These are phyloP conservation scores for Vimba vimba DNA, from an alignment of 2,113 vertebrate genomes.

Conservation along the genomic window DNA sequence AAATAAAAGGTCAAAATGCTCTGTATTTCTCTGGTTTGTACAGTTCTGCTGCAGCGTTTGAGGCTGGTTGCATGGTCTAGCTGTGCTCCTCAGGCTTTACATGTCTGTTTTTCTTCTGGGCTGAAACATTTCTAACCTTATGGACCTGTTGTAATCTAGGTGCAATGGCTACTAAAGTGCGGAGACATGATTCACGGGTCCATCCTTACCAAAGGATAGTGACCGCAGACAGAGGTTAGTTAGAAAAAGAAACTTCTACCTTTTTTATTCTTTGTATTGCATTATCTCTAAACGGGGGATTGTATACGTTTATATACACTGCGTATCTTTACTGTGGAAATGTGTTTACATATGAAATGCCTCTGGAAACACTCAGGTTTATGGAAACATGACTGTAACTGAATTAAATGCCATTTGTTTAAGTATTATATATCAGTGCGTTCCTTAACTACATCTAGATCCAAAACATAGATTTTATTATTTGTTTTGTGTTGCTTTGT, in stretches of 20 bases:
- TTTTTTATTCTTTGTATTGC: constrained; percentile 52
- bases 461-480: neutral
- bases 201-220: constrained; percentile 91
- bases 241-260: constrained; percentile 74
- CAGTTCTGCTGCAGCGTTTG: neutral
- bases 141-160: constrained; percentile 85
- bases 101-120: constrained; percentile 60
- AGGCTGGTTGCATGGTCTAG: constrained; percentile 49
- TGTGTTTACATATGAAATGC: constrained; percentile 22
- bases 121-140: constrained; percentile 80
- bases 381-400: neutral
- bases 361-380: constrained; percentile 31
- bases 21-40: neutral
- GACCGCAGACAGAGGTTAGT: constrained; percentile 88
- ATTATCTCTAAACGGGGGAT: neutral
- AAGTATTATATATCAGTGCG: neutral
- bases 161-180: constrained; percentile 88
- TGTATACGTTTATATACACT: neutral
- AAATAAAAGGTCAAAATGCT: neutral
- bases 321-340: neutral
- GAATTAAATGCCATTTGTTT: neutral
- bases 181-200: constrained; percentile 85
- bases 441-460: neutral
- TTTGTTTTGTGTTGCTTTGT: neutral
- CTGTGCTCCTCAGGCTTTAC: constrained; percentile 26